phyloP scores from a whole-genome alignment of 2,888 invertebrate species.

The Platynereis dumerilii region DNA sequence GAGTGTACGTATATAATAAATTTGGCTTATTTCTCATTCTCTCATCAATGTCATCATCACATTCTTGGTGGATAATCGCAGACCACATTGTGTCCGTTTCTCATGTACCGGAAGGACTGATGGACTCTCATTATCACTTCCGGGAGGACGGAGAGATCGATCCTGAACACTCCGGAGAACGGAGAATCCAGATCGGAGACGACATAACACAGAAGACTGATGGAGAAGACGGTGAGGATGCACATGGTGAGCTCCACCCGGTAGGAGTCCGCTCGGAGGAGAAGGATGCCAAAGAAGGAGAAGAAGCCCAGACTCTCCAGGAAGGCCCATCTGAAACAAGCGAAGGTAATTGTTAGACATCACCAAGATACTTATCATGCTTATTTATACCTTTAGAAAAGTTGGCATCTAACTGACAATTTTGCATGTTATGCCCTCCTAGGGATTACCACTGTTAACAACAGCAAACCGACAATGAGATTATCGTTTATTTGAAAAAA shows the following conservation, averaged over 20 bases:
- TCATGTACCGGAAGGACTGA: slow-evolving; percentile 4
- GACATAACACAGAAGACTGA: slow-evolving; percentile 47
- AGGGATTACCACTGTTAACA: too few relatives aligned
- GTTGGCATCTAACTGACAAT: too few relatives aligned
- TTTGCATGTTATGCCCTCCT: too few relatives aligned
- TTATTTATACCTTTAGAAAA: too few relatives aligned
- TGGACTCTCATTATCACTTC: slow-evolving; percentile 16
- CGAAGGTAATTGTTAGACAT: too few relatives aligned
- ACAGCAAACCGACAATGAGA: too few relatives aligned
- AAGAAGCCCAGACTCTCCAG: slow-evolving; percentile 52
- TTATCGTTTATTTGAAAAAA: too few relatives aligned
- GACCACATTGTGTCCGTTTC: slow-evolving; percentile 24
- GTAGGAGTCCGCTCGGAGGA: slow-evolving; percentile 46
- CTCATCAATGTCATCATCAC: too few relatives aligned
- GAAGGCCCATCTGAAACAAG: slow-evolving; percentile 48
- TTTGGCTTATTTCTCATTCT: too few relatives aligned
- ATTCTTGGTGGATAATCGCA: slow-evolving; percentile 25
- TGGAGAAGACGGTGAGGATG: slow-evolving; percentile 53
- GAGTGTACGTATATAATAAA: too few relatives aligned
- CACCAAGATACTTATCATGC: too few relatives aligned
- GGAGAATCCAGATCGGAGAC: slow-evolving; percentile 38
- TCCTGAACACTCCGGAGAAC: slow-evolving; percentile 30
- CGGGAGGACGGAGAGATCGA: slow-evolving; percentile 25
- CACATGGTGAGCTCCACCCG: slow-evolving; percentile 51
- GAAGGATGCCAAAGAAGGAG: slow-evolving; percentile 49